Evolutionary conservation across 1,140 invertebrate genomes (phyloP).

Genomic region (Micrasema minimum): DNA sequence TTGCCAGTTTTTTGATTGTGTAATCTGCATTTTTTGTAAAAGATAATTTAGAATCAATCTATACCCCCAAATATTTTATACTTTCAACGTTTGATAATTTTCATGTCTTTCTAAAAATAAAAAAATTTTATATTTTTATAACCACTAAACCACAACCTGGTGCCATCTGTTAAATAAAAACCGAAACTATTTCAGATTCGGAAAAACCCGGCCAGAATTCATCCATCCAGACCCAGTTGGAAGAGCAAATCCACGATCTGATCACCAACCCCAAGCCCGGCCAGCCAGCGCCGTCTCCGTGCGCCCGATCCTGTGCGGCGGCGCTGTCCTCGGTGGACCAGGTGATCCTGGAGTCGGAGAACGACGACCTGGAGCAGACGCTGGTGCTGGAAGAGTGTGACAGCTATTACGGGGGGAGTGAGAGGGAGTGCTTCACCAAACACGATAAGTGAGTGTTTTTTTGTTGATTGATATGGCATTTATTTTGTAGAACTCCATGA

Average conservation of each 20-base stretch:
- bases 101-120: background rate
- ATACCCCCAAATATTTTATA: constrained; percentile 1
- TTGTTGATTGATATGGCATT: too few species aligned
- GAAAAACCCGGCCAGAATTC: background rate
- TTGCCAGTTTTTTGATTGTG: background rate
- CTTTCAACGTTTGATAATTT: background rate
- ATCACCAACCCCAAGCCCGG: too few species aligned
- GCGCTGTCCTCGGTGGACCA: constrained; percentile 24
- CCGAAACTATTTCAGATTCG: constrained; percentile 4
- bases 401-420: background rate
- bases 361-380: constrained; percentile 22
- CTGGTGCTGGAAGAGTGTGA: constrained; percentile 6
- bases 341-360: constrained; percentile 22
- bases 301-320: background rate
- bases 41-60: too few species aligned
- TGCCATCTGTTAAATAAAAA: background rate
- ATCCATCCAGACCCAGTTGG: background rate
- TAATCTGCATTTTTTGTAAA: background rate
- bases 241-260: background rate
- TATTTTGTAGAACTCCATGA: too few species aligned
- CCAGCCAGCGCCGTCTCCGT: background rate
- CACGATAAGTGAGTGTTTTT: constrained; percentile 2
- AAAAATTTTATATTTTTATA: background rate
- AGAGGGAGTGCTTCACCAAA: constrained; percentile 45
- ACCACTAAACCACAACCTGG: background rate